Conservation (phyloP, 2,797 vertebrate species). For the Hapalemur alaotrensis region DNA sequence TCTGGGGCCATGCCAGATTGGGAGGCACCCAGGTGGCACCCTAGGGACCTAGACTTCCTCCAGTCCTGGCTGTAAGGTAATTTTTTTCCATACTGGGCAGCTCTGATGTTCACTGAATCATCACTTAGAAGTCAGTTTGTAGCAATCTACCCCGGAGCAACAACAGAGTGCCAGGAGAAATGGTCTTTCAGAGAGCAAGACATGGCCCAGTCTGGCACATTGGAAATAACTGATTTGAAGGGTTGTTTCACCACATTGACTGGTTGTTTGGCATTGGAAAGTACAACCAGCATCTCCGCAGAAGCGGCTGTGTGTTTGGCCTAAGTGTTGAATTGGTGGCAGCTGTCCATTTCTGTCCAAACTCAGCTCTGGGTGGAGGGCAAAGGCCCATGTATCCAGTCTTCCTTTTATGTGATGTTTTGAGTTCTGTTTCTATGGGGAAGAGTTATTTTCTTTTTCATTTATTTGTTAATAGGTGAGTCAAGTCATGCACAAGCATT, state of each 20-base stretch:
- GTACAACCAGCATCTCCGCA: background rate
- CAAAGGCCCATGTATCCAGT: background rate
- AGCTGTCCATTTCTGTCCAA: background rate
- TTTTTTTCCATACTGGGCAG: background rate
- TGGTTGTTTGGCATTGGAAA: background rate
- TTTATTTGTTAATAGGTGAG: background rate
- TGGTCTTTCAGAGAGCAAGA: background rate
- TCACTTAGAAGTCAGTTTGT: background rate
- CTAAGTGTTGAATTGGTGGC: background rate
- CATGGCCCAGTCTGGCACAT: background rate
- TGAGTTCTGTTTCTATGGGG: background rate
- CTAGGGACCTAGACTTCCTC: background rate
- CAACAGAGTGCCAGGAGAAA: background rate
- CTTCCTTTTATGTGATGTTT: background rate
- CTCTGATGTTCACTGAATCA: background rate
- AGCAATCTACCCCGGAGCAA: background rate
- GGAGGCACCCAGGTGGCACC: background rate
- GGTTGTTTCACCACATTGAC: background rate
- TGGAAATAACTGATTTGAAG: background rate
- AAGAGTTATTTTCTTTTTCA: background rate
- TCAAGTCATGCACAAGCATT: background rate
- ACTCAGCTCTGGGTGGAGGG: background rate
- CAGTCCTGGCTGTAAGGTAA: background rate
- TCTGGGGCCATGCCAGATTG: background rate
- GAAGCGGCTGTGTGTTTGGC: background rate